phyloP scores from a whole-genome alignment of 2,113 vertebrate species.

The Alces alces region DNA sequence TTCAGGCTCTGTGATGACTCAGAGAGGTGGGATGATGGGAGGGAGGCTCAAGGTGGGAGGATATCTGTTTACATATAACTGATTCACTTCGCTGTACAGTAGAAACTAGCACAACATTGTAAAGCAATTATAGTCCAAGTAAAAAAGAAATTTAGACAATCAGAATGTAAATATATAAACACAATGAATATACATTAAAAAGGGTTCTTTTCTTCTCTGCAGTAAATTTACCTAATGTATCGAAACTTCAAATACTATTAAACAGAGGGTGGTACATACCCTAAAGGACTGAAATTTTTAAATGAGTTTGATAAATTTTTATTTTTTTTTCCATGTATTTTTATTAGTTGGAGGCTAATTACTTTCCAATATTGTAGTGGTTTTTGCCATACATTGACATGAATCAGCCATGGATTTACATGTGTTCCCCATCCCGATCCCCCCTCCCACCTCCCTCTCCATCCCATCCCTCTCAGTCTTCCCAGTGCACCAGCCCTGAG shows the following conservation, averaged over 20 bases:
- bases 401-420: no score
- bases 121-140: not conserved
- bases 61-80: not conserved
- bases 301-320: not conserved
- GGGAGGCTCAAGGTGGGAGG: not conserved
- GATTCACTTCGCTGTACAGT: not conserved
- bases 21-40: not conserved
- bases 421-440: no score
- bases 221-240: not conserved
- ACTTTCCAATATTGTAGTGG: no score
- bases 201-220: not conserved
- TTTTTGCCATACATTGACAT: no score
- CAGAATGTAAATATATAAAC: not conserved
- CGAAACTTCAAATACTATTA: conserved; percentile 24
- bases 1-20: not conserved
- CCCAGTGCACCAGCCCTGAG: no score
- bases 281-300: not conserved
- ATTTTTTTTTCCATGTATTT: no score
- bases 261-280: not conserved
- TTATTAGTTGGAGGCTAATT: no score
- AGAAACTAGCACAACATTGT: not conserved
- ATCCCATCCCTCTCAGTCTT: no score
- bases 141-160: not conserved
- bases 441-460: no score
- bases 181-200: not conserved